Base-by-base conservation (phyloP, 92 coral and sea anemone genomes). In the Palythoa heliodiscus region DNA sequence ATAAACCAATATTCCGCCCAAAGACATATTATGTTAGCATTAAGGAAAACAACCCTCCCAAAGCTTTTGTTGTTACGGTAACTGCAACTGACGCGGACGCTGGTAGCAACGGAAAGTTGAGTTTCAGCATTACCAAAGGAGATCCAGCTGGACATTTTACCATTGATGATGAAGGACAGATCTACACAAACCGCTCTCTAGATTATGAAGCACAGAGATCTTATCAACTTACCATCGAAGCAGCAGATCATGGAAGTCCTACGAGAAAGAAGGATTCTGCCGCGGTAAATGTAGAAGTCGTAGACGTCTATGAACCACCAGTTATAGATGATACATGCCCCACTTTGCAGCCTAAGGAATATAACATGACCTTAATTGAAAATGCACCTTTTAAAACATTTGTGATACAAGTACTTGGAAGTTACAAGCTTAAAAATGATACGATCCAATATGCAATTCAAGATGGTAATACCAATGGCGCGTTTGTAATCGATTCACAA, bases 321-420 rank as follows among this genome's bases (percentile, higher is more conserved):
- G 24, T 24, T 20, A 52, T 66, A 2, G 98, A 94, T 81, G 98
- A 97, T 73, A 90, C 95, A 57, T 97, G 99, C 68, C 99, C 99
- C 11, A 80, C 58, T 58, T 94, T 97, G 89, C 89, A 87, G 82
- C 98, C 95, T 29, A 87, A 93, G 68, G 98, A 88, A 82, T 97
- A 92, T 89, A 94, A 97, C 78, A 82, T 83, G 39, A 94, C 97
- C 16, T 87, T 94, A 15, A 67, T 82, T 15, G 99, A 97, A 82
- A 91, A 94, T 55, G 47, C 86, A 43, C 90, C 89, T n/a, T 80
- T 71, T 54, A 82, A 86, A 40, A 86, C 93, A 22, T 86, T 82
- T 40, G 92, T 96, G 16, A 91, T 91, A 52, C 91, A 73, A 61
- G 99, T 96, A 11, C 48, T 85, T 48, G 99, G 93, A 7, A 91